Evolutionary conservation across 2,113 vertebrate genomes (phyloP).

Genomic region (Naja naja): DNA sequence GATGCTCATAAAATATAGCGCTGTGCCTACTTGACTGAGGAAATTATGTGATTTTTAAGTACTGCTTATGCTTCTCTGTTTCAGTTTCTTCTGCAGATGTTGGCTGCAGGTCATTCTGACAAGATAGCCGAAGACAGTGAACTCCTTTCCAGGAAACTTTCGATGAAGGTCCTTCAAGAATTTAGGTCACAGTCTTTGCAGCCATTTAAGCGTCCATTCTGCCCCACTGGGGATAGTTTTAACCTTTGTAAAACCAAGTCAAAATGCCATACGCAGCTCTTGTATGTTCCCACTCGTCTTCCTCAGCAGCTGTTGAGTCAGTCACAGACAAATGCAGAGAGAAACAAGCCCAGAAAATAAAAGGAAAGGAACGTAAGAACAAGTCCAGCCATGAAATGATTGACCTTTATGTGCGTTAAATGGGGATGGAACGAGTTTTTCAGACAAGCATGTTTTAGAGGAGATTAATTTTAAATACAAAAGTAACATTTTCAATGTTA

Average conservation of each 20-base stretch:
- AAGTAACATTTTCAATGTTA: background rate
- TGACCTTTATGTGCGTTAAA: background rate
- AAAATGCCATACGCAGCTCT: background rate
- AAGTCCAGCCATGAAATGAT: background rate
- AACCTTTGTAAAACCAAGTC: background rate
- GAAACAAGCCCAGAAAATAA: background rate
- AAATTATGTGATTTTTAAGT: background rate
- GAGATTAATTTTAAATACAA: background rate
- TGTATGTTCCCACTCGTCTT: background rate
- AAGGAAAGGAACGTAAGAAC: background rate
- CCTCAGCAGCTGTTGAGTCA: background rate
- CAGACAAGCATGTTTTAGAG: background rate
- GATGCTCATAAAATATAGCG: background rate
- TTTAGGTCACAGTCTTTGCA: background rate
- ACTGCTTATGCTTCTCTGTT: background rate
- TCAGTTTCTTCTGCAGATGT: constrained; percentile 38
- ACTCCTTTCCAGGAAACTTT: background rate
- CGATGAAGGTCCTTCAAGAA: background rate
- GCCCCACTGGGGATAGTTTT: background rate
- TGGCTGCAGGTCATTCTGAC: constrained; percentile 4
- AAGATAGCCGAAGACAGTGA: background rate
- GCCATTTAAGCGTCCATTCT: background rate
- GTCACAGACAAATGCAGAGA: background rate
- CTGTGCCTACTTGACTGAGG: too few relatives aligned
- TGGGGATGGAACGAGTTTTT: background rate